Evolutionary conservation across 1,140 invertebrate species (phyloP).

Genomic region (Globodera ellingtonae): DNA sequence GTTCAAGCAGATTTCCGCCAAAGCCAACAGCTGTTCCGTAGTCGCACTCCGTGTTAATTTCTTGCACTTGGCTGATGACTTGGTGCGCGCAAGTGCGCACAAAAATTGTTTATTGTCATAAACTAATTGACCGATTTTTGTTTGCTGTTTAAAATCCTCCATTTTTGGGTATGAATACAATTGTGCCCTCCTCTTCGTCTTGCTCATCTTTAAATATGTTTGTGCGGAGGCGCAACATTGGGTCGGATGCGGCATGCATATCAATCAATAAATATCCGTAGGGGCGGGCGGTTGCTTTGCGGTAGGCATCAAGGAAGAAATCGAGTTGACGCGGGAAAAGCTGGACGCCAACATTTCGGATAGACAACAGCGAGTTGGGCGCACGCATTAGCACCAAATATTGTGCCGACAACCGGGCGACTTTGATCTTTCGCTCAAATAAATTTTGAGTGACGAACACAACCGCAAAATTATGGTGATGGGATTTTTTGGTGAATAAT

Average conservation of each 20-base stretch:
- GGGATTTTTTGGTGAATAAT: conserved; percentile 21
- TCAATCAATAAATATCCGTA: conserved; percentile 22
- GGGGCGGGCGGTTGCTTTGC: conserved; percentile 15
- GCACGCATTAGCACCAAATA: conserved; percentile 18
- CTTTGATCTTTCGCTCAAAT: conserved; percentile 22
- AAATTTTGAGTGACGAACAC: conserved; percentile 26
- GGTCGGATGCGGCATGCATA: conserved; percentile 21
- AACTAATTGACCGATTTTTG: conserved; percentile 9
- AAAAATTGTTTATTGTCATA: conserved; percentile 6
- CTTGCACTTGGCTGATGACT: background rate
- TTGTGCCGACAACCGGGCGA: conserved; percentile 11
- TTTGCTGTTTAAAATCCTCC: background rate
- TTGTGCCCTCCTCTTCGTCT: conserved; percentile 1
- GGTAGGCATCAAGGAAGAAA: conserved; percentile 23
- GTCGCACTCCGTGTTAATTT: background rate
- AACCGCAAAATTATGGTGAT: conserved; percentile 17
- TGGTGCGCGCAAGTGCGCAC: background rate
- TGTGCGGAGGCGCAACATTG: conserved; percentile 18
- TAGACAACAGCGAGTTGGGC: background rate
- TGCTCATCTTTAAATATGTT: conserved; percentile 21
- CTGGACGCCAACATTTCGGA: conserved; percentile 12
- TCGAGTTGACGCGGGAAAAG: conserved; percentile 14
- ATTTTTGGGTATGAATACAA: conserved; percentile 23
- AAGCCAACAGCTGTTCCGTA: background rate
- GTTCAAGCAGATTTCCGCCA: conserved; percentile 23